Evolutionary conservation across 2,797 vertebrate species (phyloP), one percentile per base, ranked within the genome.

Genomic region (Novumbra hubbsi): DNA sequence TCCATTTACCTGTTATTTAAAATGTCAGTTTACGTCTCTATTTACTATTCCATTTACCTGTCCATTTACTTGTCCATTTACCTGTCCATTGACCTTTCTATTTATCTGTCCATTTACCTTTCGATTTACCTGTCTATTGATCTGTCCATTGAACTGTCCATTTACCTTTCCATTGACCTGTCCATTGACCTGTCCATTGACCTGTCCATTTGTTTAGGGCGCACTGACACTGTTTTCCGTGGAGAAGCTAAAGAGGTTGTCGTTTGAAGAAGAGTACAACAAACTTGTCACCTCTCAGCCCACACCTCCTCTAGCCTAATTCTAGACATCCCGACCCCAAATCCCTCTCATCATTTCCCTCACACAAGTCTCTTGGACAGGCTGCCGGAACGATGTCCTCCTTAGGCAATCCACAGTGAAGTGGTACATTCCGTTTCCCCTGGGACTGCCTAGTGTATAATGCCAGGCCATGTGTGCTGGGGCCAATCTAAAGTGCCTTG

Each of bases 201-300:
- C 52, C 55, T 60, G 55, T 60, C 4, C 24, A 24, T 60, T 24
- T 79, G 41, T 32, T 73, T 75, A 95, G 94, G 94, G 88, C 2
- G 86, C 87, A 71, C 92, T 92, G 84, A 79, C 91, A 21, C 91
- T 95, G 88, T 89, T 96, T 90, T 95, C 95, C 85, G 89, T 94
- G 90, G 94, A 93, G 92, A 96, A 92, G 89, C 90, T 97, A 83
- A 94, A 94, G 92, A 94, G 93, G 68, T 93, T 98, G 91, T 93
- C 94, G 80, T 98, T 97, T 93, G 95, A 98, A 92, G 97, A 98
- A 88, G 97, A 98, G 74, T 98, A 97, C 94, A 95, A 79, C 92
- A 96, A 94, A 60, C 93, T 98, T 81, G 97, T 96, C 84, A 94
- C 89, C 88, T 80, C 93, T 65, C 88, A 92, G 90, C 83, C 90